Evolutionary conservation across 2,888 invertebrate genomes (phyloP), one percentile per base, ranked within the genome.

Genomic region (Eupithecia insigniata): DNA sequence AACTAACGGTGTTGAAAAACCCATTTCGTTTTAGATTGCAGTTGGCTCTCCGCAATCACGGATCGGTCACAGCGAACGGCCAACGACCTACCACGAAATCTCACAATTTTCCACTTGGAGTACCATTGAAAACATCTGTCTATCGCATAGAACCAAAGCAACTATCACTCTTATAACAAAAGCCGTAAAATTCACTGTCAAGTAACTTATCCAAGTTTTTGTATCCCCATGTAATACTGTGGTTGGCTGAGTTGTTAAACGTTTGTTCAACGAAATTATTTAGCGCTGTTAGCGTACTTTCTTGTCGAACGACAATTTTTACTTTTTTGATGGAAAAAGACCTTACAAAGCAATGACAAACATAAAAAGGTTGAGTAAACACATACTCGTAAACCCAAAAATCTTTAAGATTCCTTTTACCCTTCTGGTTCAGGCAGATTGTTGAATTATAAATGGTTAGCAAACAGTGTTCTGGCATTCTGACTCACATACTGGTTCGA

Each of bases 91-190:
- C 85, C 84, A 87, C 87, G 87, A 91, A 91, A 90, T 89, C 86
- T 85, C 84, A 85, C 88, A 87, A 92, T 92, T 92, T 92, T 92
- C 91, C 89, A 92, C 88, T 87, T 81, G 82, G 82, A 83, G 83
- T 84, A 83, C 81, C 86, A 88, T 90, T 91, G 85, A 89, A 91
- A 91, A 90, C 89, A 90, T 87, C 89, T 90, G 89, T 83, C 83
- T 73, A 79, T 82, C 81, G 83, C 79, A 75, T 36, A 60, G 61
- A 83, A 71, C 76, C 69, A 80, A 64, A 66, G 65, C 76, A 69
- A 69, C 69, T 71, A 30, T 80, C 71, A 66, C 74, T 82, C 78
- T 81, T 90, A 87, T 81, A 70, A 7, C 58, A 28, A 74, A 51
- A 30, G 46, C 1, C 8, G 74, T 83, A 84, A 81, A 80, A 80